phyloP scores from a whole-genome alignment of 2,888 invertebrate genomes.

The Thyatira batis region DNA sequence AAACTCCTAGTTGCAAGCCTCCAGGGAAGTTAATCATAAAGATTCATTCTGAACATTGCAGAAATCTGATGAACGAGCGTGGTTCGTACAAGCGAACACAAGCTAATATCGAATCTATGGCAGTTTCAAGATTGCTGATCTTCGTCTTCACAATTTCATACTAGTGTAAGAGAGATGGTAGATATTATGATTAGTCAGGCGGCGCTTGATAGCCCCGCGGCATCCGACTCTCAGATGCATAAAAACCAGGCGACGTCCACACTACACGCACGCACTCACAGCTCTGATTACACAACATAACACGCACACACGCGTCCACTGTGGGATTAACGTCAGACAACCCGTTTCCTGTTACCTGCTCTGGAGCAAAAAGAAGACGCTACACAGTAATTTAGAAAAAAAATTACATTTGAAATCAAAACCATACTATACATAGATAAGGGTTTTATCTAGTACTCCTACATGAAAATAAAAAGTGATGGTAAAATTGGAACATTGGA shows the following conservation, averaged over 20 bases:
- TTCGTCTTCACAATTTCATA: conserved; percentile 42
- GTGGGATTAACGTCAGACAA: conserved; percentile 75
- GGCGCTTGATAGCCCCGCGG: conserved; percentile 59
- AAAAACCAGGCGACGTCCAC: conserved; percentile 67
- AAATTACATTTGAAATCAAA: conserved; percentile 69
- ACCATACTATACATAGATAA: conserved; percentile 16
- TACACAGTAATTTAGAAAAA: conserved; percentile 72
- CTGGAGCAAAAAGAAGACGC: conserved; percentile 69
- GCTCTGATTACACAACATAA: conserved; percentile 60
- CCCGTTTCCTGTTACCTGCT: conserved; percentile 81
- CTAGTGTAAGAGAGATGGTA: conserved; percentile 49
- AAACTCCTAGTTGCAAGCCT: conserved; percentile 58
- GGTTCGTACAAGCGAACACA: conserved; percentile 43
- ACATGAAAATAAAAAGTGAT: conserved; percentile 14
- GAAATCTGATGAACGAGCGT: conserved; percentile 59
- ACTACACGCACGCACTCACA: conserved; percentile 53
- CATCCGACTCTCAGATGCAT: conserved; percentile 51
- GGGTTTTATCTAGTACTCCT: conserved; percentile 13
- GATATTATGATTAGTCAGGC: conserved; percentile 56
- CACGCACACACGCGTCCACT: conserved; percentile 51
- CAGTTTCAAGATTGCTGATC: conserved; percentile 43
- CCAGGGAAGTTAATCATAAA: conserved; percentile 70
- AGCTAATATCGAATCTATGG: conserved; percentile 42
- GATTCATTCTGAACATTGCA: conserved; percentile 68
- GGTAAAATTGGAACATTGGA: conserved; percentile 38